Conservation (phyloP, 2,888 invertebrate species). For the Campoletis raptor region DNA sequence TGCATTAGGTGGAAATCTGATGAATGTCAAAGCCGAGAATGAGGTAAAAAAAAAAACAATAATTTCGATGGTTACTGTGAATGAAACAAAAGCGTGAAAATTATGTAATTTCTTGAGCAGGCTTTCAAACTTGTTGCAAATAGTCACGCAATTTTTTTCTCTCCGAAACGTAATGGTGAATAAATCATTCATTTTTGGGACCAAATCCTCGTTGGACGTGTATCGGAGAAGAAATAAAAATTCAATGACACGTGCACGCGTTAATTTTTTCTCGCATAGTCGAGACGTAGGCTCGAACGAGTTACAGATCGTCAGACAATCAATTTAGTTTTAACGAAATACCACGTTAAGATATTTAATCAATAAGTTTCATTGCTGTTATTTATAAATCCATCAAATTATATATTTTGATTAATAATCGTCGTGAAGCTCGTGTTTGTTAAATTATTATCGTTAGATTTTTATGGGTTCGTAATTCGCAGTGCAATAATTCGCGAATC, state of each 20-base stretch:
- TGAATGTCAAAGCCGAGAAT: slow-evolving; percentile 6
- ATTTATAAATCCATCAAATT: slow-evolving; percentile 24
- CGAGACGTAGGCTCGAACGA: slow-evolving; percentile 33
- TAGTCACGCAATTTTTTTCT: slow-evolving; percentile 24
- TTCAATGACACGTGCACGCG: slow-evolving; percentile 4
- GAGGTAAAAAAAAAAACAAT: background rate
- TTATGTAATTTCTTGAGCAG: slow-evolving; percentile 30
- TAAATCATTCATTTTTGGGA: slow-evolving; percentile 67
- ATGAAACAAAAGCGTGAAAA: slow-evolving; percentile 43
- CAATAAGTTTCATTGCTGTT: slow-evolving; percentile 46
- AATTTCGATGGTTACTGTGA: slow-evolving; percentile 38
- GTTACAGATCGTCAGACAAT: slow-evolving; percentile 63
- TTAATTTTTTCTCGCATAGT: slow-evolving; percentile 38
- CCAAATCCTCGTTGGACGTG: slow-evolving; percentile 61
- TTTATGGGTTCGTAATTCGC: slow-evolving; percentile 24
- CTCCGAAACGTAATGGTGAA: slow-evolving; percentile 49
- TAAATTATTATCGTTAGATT: slow-evolving; percentile 60
- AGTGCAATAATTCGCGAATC: slow-evolving; percentile 54
- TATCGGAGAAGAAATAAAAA: background rate
- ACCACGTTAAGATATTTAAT: slow-evolving; percentile 35
- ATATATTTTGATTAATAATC: slow-evolving; percentile 40
- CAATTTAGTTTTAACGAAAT: slow-evolving; percentile 64
- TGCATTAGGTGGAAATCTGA: slow-evolving; percentile 5
- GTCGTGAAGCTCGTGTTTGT: slow-evolving; percentile 13
- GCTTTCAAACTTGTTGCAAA: slow-evolving; percentile 58